Evolutionary conservation across 1,140 invertebrate genomes (phyloP).

Genomic region (Drosophila ficusphila): DNA sequence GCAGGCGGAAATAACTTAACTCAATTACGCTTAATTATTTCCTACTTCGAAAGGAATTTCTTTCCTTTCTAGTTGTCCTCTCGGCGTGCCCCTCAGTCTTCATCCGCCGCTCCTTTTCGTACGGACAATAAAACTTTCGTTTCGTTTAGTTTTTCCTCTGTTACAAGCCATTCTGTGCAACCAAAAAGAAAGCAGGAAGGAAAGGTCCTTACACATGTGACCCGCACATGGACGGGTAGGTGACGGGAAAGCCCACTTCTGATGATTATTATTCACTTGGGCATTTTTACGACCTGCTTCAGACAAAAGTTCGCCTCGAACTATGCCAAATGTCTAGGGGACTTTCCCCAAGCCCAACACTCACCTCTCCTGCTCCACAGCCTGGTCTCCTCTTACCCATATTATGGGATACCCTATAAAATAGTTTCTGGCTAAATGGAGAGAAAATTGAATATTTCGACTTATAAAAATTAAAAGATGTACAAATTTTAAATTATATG

Average conservation of each 20-base stretch:
- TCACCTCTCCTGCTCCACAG: too few species aligned
- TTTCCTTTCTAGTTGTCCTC: constrained; percentile 32
- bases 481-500: too few species aligned
- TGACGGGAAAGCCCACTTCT: constrained; percentile 56
- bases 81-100: constrained; percentile 28
- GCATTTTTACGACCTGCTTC: constrained; percentile 83
- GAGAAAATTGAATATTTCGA: too few species aligned
- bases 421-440: too few species aligned
- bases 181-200: neutral
- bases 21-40: constrained; percentile 83
- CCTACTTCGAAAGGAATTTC: constrained; percentile 77
- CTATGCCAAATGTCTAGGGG: constrained; percentile 71
- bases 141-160: constrained; percentile 68
- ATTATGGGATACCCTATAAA: neutral
- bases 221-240: constrained; percentile 22
- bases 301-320: constrained; percentile 74
- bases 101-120: constrained; percentile 40
- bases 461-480: too few species aligned
- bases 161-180: constrained; percentile 12
- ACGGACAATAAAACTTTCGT: constrained; percentile 79
- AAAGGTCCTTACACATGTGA: constrained; percentile 55
- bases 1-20: constrained; percentile 79
- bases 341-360: constrained; percentile 12
- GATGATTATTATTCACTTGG: constrained; percentile 83
- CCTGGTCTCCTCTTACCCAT: too few species aligned